Conservation (phyloP, 2,113 vertebrate species). For the Dendropsophus ebraccatus region DNA sequence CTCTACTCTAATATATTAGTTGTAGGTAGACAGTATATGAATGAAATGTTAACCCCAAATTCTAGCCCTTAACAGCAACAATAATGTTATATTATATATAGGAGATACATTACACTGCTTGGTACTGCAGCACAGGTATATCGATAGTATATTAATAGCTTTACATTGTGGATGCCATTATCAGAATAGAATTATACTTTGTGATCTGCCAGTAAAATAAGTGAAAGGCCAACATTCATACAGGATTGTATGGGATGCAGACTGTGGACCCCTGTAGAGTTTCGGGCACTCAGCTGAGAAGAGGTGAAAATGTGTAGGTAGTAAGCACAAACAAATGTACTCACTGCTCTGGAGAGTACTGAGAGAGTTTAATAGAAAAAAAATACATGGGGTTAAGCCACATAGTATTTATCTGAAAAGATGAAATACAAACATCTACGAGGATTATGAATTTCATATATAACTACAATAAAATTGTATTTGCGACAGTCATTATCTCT, state of each 20-base stretch:
- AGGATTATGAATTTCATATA: not conserved
- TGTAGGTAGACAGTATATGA: too few relatives aligned
- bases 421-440: not conserved
- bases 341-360: not conserved
- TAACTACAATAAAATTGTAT: not conserved
- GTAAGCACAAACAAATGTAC: not conserved
- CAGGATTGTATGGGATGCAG: not conserved
- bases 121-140: not conserved
- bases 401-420: not conserved
- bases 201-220: not conserved
- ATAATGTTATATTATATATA: not conserved
- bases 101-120: not conserved
- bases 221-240: not conserved
- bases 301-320: conserved; percentile 20
- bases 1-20: too few relatives aligned
- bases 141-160: not conserved
- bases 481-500: not conserved
- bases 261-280: not conserved
- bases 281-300: not conserved
- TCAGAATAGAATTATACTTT: not conserved
- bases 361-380: not conserved
- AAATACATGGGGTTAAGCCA: not conserved
- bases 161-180: not conserved
- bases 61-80: not conserved
- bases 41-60: not conserved